These are phyloP conservation scores for Urosaurus nigricauda DNA, from an alignment of 2,797 vertebrate species.

Conservation along the genomic window DNA sequence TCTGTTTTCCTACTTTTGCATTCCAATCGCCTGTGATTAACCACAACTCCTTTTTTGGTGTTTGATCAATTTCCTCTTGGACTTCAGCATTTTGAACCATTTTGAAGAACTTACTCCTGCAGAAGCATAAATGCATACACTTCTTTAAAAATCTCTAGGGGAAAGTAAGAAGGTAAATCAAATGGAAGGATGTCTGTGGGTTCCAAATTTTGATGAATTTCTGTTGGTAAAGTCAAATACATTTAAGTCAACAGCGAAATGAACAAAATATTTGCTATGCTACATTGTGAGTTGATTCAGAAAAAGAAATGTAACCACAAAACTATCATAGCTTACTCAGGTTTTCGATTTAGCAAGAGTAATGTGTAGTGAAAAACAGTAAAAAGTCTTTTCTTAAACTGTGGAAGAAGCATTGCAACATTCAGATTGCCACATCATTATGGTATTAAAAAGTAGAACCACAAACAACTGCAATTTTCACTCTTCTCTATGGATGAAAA, in stretches of 20 bases:
- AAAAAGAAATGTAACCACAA: not conserved
- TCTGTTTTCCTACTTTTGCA: no score
- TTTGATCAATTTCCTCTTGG: no score
- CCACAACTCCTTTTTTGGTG: no score
- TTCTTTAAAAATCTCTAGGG: not conserved
- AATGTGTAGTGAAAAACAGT: not conserved
- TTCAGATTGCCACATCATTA: not conserved
- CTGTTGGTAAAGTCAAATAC: slow-evolving; percentile 3
- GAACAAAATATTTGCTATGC: not conserved
- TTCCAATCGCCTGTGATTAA: no score
- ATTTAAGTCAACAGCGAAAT: not conserved
- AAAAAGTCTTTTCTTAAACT: not conserved
- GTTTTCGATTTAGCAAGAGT: not conserved
- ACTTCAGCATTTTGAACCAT: no score
- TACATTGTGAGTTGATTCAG: not conserved
- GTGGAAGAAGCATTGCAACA: not conserved
- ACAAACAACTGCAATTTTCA: no score
- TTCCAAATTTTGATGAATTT: not conserved
- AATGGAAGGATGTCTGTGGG: not conserved
- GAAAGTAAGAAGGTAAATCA: not conserved
- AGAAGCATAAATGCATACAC: not conserved
- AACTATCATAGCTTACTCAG: not conserved
- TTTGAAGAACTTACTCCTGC: no score
- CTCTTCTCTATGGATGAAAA: not conserved
- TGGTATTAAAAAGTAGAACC: not conserved